Evolutionary conservation across 2,113 vertebrate species (phyloP).

Genomic region (Apistogramma diplotaenia): DNA sequence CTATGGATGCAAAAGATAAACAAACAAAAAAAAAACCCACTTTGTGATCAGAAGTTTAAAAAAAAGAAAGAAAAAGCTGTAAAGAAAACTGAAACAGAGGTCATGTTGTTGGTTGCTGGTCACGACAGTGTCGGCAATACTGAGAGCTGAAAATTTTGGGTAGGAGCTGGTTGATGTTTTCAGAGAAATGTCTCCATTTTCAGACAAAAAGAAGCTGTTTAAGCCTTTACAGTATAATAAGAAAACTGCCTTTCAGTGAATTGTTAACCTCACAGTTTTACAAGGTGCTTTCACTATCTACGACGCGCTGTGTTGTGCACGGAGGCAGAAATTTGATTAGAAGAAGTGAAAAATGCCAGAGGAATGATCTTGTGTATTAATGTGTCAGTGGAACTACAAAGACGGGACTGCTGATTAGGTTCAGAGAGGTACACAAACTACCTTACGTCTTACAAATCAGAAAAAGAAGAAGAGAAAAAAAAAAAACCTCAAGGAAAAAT

Average conservation of each 20-base stretch:
- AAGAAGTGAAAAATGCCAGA: conserved; percentile 3
- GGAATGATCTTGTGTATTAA: neutral
- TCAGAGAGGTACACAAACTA: neutral
- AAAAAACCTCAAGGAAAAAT: neutral
- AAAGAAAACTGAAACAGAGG: no score
- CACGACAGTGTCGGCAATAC: no score
- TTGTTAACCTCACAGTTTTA: conserved; percentile 3
- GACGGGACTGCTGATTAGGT: neutral
- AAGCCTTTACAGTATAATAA: neutral
- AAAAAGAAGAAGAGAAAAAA: neutral
- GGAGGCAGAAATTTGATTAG: neutral
- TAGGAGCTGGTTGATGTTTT: neutral
- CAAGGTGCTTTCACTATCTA: neutral
- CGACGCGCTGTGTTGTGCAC: neutral
- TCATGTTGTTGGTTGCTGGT: no score
- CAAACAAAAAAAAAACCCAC: no score
- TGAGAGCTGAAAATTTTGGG: no score
- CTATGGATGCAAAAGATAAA: neutral
- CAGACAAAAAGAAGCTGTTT: neutral
- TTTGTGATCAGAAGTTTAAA: no score
- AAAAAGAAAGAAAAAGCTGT: no score
- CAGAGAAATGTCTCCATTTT: neutral
- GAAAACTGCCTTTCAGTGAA: neutral
- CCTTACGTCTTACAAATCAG: neutral
- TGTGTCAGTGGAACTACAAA: neutral